These are phyloP conservation scores for Ochropleura plecta DNA, from an alignment of 2,888 invertebrate species.

Conservation along the genomic window DNA sequence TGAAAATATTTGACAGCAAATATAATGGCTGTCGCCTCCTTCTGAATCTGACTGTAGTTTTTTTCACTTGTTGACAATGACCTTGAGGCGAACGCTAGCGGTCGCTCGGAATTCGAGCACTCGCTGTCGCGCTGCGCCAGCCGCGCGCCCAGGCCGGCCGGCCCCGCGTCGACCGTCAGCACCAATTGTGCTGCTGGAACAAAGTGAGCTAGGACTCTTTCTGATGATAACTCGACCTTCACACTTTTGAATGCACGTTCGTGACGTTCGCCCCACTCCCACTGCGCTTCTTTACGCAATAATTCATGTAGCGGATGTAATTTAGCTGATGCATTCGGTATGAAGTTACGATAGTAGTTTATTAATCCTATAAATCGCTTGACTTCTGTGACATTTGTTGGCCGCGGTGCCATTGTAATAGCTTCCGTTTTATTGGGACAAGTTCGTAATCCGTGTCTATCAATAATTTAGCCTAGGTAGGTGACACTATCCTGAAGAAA, in stretches of 20 bases:
- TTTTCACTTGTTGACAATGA: too few relatives aligned
- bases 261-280: constrained; percentile 48
- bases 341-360: too few relatives aligned
- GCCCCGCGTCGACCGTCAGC: constrained; percentile 1
- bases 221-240: too few relatives aligned
- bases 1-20: too few relatives aligned
- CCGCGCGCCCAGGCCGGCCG: constrained; percentile 4
- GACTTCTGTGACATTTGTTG: too few relatives aligned
- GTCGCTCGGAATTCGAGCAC: not conserved
- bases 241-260: too few relatives aligned
- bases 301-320: constrained; percentile 16
- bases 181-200: constrained; percentile 20
- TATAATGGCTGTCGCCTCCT: too few relatives aligned
- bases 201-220: constrained; percentile 52
- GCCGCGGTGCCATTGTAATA: constrained; percentile 14
- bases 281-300: constrained; percentile 21
- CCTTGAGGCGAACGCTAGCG: too few relatives aligned
- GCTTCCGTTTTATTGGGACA: constrained; percentile 22
- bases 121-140: constrained; percentile 16
- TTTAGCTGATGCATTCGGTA: constrained; percentile 19
- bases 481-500: constrained; percentile 20
- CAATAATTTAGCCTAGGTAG: constrained; percentile 44
- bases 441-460: constrained; percentile 30
- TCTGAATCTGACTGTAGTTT: too few relatives aligned
- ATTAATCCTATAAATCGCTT: too few relatives aligned